Evolutionary conservation across 2,888 invertebrate genomes (phyloP).

Genomic region (Malthinus flaveolus): DNA sequence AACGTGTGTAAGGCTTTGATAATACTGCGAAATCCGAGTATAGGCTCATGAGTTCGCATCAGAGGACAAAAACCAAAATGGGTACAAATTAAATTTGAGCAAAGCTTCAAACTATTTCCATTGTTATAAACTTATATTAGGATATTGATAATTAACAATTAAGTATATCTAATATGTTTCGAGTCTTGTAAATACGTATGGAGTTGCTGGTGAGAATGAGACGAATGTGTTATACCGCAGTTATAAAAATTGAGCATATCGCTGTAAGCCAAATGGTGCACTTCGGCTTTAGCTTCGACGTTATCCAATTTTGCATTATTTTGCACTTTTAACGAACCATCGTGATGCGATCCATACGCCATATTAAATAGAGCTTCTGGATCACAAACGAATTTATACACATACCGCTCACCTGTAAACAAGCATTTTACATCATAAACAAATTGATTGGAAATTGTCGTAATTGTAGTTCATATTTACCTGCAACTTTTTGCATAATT

Average conservation of each 20-base stretch:
- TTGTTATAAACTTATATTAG: no score
- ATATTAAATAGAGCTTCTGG: constrained; percentile 88
- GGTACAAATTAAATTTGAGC: no score
- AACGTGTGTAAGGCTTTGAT: no score
- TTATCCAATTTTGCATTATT: constrained; percentile 44
- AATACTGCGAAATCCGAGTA: no score
- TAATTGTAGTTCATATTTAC: constrained; percentile 48
- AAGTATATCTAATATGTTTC: constrained; percentile 43
- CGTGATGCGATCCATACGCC: constrained; percentile 62
- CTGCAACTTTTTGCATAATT: constrained; percentile 98
- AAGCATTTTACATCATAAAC: constrained; percentile 4
- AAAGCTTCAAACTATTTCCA: no score
- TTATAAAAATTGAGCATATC: constrained; percentile 56
- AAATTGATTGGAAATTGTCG: no score
- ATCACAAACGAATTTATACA: constrained; percentile 96
- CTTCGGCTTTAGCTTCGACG: constrained; percentile 47
- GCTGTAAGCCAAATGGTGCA: constrained; percentile 52
- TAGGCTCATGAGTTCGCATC: no score
- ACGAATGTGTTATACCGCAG: constrained; percentile 46
- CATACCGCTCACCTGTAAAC: constrained; percentile 84
- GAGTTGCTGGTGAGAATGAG: constrained; percentile 52
- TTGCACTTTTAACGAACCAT: constrained; percentile 37
- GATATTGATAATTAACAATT: constrained; percentile 12
- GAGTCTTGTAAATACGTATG: constrained; percentile 50
- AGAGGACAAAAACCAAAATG: no score